Base-by-base conservation (phyloP, 2,888 invertebrate species). In the Argyresthia albistria region DNA sequence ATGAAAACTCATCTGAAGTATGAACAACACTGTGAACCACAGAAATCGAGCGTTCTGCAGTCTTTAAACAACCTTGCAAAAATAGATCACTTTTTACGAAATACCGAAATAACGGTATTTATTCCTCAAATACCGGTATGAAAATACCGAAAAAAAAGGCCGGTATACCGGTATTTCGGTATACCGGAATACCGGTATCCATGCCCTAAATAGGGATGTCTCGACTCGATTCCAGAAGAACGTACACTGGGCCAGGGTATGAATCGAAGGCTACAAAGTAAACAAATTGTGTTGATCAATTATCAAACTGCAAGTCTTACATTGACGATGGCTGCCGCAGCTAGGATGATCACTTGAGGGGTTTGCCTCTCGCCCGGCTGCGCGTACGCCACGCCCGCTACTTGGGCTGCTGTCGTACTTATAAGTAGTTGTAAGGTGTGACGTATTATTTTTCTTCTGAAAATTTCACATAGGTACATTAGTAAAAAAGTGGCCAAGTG, bases 331-430 rank as follows among this genome's bases (percentile, higher is more conserved):
- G 80, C 81, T 0, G 82, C 73, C 0, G 66, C 66, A 1, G 81
- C 73, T 0, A 84, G 65, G 35, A 72, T 72, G 4, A 73, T 70
- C 16, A 76, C 76, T 53, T 70, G 76, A 42, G 73, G 57, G 25
- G 70, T 56, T 14, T 60, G 66, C 1, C 73, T 64, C 57, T 72
- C 71, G 3, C 76, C 78, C 12, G 80, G 80, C 65, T 86, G 84
- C 59, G 74, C 79, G 69, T 86, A 83, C 61, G 72, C 70, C n/a
- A 83, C 75, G 46, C 82, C 81, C 42, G 80, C 77, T 55, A 70
- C 75, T 59, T 84, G 82, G 57, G 73, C 69, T n/a, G 72, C 73
- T 1, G 70, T 67, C 46, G 80, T 78, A 12, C 78, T 75, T 53
- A 68, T 56, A 55, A 86, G 63, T 35, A 86, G 66, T 42, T 71